Base-by-base conservation (phyloP, 1,140 invertebrate species). In the Pseudobourletiella spinata region DNA sequence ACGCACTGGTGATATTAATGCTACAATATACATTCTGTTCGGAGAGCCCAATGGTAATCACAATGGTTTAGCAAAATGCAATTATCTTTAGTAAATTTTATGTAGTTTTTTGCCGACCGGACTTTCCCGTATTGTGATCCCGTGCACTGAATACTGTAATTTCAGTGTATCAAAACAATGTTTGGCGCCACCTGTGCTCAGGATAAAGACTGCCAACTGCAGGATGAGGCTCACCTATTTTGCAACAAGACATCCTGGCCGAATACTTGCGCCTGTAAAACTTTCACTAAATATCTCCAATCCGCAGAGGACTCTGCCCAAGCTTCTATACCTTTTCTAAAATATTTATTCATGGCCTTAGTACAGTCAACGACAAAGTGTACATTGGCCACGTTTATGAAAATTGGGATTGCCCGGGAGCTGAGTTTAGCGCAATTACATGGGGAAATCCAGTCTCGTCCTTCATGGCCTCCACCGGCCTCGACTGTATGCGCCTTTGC, bases 401-500 rank as follows among this genome's bases (percentile, higher is more conserved):
- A 29, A 51, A 62, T 29, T 20, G 22, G 22, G 63, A 65, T 54
- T 68, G 66, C 30, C 61, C 63, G 4, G 63, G 63, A n/a, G 22
- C 46, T 25, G 54, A 62, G 22, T 62, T 44, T 20, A 64, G 62
- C 25, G 62, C 62, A 6, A 55, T 39, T 16, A 0, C 11, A 3
- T 64, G 62, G 62, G 48, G 62, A 20, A 58, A 68, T 59, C 66
- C 66, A 25, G 50, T 67, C 3, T 46, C 52, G 1, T 16, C 57
- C 20, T 55, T 46, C 18, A 18, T 64, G n/a, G 43, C 61, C 6
- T 25, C 15, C 1, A 3, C 16, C 16, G 66, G 66, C 15, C 43
- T 62, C 0, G 66, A 68, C 35, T 68, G 66, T 35, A 58, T 68
- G 59, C 39, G 66, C 22, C 39, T 65, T 42, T 68, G 66, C 46